phyloP scores from a whole-genome alignment of 2,888 invertebrate genomes.

The Pristionchus entomophagus region DNA sequence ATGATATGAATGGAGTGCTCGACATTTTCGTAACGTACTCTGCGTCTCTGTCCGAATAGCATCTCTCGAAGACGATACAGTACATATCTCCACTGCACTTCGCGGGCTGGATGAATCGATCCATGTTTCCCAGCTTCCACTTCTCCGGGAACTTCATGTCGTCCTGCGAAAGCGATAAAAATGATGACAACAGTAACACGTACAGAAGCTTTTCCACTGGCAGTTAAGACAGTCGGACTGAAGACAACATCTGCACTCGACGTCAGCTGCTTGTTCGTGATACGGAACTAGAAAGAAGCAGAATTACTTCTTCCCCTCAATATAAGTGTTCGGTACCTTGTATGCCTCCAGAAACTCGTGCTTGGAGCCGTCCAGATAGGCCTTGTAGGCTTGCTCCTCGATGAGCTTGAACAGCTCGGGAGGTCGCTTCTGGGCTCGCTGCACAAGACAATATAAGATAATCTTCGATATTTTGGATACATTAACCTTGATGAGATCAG shows the following conservation, averaged over 20 bases:
- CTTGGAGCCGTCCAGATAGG: slow-evolving; percentile 35
- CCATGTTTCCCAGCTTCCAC: slow-evolving; percentile 22
- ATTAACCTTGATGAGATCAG: slow-evolving; percentile 30
- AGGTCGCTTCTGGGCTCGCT: slow-evolving; percentile 53
- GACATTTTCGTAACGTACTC: not conserved
- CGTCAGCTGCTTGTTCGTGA: slow-evolving; percentile 10
- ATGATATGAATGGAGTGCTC: not conserved
- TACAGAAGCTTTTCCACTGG: not conserved
- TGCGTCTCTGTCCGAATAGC: slow-evolving; percentile 27
- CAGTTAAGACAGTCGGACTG: not conserved
- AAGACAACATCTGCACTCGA: not conserved
- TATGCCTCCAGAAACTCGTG: slow-evolving; percentile 34
- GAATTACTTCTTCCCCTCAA: too few relatives aligned
- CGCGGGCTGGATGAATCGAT: slow-evolving; percentile 30
- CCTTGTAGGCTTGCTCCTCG: slow-evolving; percentile 48
- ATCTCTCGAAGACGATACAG: slow-evolving; percentile 47
- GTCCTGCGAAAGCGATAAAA: not conserved
- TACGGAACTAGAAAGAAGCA: not conserved
- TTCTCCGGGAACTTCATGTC: slow-evolving; percentile 46
- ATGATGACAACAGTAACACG: not conserved
- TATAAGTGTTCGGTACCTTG: slow-evolving; percentile 43
- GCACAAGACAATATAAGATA: not conserved
- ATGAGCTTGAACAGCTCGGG: slow-evolving; percentile 46
- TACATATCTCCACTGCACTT: not conserved
- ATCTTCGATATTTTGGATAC: too few relatives aligned